phyloP scores from a whole-genome alignment of 1,140 invertebrate species.

The Drosophila micromelanica region DNA sequence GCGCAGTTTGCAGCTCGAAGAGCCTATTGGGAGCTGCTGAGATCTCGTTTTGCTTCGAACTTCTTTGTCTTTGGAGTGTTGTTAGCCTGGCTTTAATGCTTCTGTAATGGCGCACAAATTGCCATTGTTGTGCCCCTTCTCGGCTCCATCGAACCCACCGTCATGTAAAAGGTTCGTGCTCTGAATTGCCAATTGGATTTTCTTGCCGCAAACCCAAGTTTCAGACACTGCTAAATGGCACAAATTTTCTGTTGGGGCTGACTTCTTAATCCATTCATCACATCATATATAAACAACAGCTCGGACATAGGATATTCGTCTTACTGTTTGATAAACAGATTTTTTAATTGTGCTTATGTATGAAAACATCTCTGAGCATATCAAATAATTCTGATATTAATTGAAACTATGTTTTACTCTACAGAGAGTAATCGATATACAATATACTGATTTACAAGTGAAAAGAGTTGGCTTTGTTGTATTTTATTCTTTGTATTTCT shows the following conservation, averaged over 20 bases:
- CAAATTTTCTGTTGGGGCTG: constrained; percentile 1
- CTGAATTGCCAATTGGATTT: constrained; percentile 43
- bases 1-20: constrained; percentile 34
- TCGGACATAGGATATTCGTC: too few relatives aligned
- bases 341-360: too few relatives aligned
- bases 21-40: neutral
- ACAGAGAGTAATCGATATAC: too few relatives aligned
- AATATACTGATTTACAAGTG: too few relatives aligned
- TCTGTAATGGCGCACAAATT: constrained; percentile 75
- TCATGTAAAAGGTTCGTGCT: constrained; percentile 58
- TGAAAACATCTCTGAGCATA: too few relatives aligned
- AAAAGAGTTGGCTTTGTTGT: too few relatives aligned
- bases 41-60: constrained; percentile 1
- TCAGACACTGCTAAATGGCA: constrained; percentile 21
- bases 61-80: constrained; percentile 27
- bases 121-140: constrained; percentile 49
- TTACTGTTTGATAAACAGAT: too few relatives aligned
- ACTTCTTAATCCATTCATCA: neutral
- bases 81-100: constrained; percentile 59
- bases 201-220: constrained; percentile 11
- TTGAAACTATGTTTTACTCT: too few relatives aligned
- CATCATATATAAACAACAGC: too few relatives aligned
- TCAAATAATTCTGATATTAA: too few relatives aligned
- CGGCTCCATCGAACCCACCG: constrained; percentile 33
- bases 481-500: too few relatives aligned